Percentiles rank a stretch among this genome's conserved stretches.
phyloP scores from a whole-genome alignment of 2,113 vertebrate species.

The Pseudonaja textilis region DNA sequence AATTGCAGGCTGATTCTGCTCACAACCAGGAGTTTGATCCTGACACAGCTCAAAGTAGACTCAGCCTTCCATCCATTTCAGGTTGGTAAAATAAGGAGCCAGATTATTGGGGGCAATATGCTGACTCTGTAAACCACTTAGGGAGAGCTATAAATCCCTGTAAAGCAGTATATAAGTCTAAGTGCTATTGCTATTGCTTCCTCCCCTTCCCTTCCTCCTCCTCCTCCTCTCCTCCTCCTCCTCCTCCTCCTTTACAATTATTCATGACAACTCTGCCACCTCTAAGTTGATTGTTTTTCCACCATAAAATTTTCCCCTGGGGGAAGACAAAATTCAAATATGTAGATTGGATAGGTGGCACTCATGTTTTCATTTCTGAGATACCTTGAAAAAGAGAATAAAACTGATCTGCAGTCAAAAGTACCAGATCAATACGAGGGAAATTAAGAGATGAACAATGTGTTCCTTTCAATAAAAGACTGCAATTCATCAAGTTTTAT shows the following conservation, averaged over 20 bases:
- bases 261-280: not conserved
- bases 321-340: not conserved
- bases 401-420: not conserved
- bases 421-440: not conserved
- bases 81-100: too few species aligned
- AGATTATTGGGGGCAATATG: too few species aligned
- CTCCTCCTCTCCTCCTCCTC: too few species aligned
- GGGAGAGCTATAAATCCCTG: too few species aligned
- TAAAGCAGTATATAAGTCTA: too few species aligned
- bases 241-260: not conserved
- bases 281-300: not conserved
- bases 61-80: too few species aligned
- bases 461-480: slow-evolving; percentile 17
- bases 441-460: slow-evolving; percentile 17
- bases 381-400: not conserved
- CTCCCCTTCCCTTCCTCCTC: too few species aligned
- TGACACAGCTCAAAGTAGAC: not conserved
- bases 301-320: not conserved
- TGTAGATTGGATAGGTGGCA: not conserved
- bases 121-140: too few species aligned
- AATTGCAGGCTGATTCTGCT: not conserved
- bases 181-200: too few species aligned
- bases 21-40: not conserved
- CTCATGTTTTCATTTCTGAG: not conserved
- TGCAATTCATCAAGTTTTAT: slow-evolving; percentile 20